A percentile compares a stretch with the other conserved stretches of the same genome.
Evolutionary conservation across 2,113 vertebrate genomes (phyloP).

Genomic region (Alligator mississippiensis): DNA sequence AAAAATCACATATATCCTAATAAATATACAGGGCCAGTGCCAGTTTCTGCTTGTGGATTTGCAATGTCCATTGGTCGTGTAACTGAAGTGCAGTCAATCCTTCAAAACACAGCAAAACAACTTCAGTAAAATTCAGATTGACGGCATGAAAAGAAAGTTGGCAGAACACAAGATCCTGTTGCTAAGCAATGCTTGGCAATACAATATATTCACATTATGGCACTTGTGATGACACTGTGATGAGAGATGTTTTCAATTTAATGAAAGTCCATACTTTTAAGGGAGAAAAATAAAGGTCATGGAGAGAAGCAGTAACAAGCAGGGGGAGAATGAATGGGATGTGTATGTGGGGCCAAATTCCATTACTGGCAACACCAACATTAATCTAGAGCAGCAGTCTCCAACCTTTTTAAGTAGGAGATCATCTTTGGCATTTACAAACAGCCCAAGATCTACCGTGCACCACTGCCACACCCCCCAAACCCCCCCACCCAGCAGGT

Average conservation of each 20-base stretch:
- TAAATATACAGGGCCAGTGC: slow-evolving; percentile 28
- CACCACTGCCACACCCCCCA: too few relatives aligned
- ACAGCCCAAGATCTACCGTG: too few relatives aligned
- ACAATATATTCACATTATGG: slow-evolving; percentile 13
- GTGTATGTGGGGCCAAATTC: slow-evolving; percentile 17
- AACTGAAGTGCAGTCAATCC: slow-evolving; percentile 57
- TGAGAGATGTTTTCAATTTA: slow-evolving; percentile 50
- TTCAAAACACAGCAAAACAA: slow-evolving; percentile 69
- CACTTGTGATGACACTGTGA: slow-evolving; percentile 50
- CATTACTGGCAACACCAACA: slow-evolving; percentile 12
- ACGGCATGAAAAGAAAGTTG: slow-evolving; percentile 72
- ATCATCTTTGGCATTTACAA: too few relatives aligned
- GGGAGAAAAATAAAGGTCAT: background rate
- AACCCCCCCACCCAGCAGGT: too few relatives aligned
- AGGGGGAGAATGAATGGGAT: slow-evolving; percentile 26
- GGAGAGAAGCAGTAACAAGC: background rate
- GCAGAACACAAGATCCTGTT: slow-evolving; percentile 75
- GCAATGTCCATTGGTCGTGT: slow-evolving; percentile 53
- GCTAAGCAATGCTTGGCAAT: slow-evolving; percentile 76
- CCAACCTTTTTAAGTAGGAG: too few relatives aligned
- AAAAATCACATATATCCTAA: slow-evolving; percentile 50
- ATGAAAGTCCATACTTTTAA: slow-evolving; percentile 32
- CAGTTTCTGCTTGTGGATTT: slow-evolving; percentile 51
- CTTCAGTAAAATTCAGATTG: slow-evolving; percentile 75
- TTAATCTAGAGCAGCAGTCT: background rate